phyloP scores from a whole-genome alignment of 2,888 invertebrate genomes.

The Drosophila paranaensis region DNA sequence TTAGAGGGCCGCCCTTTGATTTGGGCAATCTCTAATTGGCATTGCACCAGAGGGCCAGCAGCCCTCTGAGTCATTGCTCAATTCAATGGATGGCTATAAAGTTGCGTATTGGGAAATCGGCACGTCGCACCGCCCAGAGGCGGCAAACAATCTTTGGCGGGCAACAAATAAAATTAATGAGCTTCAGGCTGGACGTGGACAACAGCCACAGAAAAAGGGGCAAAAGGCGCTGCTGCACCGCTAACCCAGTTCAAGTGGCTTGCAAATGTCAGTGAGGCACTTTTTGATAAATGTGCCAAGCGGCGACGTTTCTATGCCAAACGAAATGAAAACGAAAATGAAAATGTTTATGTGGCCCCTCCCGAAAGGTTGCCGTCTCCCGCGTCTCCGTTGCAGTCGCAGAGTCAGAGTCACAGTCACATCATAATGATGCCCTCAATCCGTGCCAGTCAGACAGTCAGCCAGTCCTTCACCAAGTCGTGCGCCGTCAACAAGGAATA shows the following conservation, averaged over 20 bases:
- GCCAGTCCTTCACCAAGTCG: constrained; percentile 70
- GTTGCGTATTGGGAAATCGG: constrained; percentile 72
- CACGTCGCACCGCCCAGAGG: constrained; percentile 43
- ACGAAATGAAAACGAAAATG: constrained; percentile 76
- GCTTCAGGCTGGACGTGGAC: constrained; percentile 48
- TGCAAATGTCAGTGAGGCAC: constrained; percentile 72
- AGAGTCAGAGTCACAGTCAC: constrained; percentile 64
- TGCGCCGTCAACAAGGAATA: constrained; percentile 79
- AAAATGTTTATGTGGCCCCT: constrained; percentile 70
- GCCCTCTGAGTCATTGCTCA: constrained; percentile 32
- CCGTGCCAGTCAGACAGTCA: constrained; percentile 62
- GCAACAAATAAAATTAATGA: constrained; percentile 73
- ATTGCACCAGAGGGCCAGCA: constrained; percentile 1
- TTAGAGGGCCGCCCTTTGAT: constrained; percentile 65
- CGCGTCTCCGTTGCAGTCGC: constrained; percentile 6
- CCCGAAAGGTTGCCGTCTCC: constrained; percentile 67
- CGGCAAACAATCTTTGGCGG: constrained; percentile 38
- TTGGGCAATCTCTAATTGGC: constrained; percentile 49
- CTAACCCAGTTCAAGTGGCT: constrained; percentile 72
- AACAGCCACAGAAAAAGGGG: constrained; percentile 16
- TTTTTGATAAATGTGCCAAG: constrained; percentile 78
- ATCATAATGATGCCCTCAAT: constrained; percentile 80
- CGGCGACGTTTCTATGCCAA: constrained; percentile 66
- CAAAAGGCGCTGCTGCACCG: constrained; percentile 44
- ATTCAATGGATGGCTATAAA: constrained; percentile 46